Evolutionary conservation across 2,113 vertebrate species (phyloP).

Genomic region (Oceanodroma tethys): DNA sequence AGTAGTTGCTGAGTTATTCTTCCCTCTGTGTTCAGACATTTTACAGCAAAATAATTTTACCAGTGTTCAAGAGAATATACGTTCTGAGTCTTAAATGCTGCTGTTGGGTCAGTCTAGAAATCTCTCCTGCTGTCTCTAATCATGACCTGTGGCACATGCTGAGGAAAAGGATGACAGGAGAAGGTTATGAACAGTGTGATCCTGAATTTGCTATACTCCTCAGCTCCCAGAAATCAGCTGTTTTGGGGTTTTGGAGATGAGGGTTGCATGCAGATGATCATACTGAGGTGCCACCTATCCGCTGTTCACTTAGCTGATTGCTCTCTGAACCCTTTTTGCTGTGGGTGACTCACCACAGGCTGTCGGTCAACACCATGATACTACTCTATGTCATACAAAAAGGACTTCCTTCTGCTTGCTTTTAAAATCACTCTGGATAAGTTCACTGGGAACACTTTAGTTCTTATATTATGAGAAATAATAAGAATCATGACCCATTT

Average conservation of each 20-base stretch:
- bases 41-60: background rate
- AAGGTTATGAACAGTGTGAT: background rate
- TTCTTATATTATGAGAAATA: background rate
- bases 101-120: background rate
- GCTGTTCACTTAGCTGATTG: background rate
- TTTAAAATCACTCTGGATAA: background rate
- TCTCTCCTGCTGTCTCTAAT: background rate
- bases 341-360: background rate
- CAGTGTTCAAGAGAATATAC: background rate
- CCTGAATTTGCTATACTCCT: background rate
- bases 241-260: background rate
- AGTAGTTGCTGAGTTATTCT: background rate
- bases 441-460: background rate
- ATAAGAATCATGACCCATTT: background rate
- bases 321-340: background rate
- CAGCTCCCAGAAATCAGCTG: background rate
- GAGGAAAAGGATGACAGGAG: background rate
- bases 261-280: background rate
- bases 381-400: background rate
- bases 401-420: background rate
- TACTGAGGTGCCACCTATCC: background rate
- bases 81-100: background rate
- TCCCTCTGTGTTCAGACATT: background rate
- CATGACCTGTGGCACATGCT: background rate
- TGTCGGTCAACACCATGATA: background rate